Evolutionary conservation across 2,113 vertebrate species (phyloP), one percentile per base, ranked within the genome.

Genomic region (Lophura nycthemera): DNA sequence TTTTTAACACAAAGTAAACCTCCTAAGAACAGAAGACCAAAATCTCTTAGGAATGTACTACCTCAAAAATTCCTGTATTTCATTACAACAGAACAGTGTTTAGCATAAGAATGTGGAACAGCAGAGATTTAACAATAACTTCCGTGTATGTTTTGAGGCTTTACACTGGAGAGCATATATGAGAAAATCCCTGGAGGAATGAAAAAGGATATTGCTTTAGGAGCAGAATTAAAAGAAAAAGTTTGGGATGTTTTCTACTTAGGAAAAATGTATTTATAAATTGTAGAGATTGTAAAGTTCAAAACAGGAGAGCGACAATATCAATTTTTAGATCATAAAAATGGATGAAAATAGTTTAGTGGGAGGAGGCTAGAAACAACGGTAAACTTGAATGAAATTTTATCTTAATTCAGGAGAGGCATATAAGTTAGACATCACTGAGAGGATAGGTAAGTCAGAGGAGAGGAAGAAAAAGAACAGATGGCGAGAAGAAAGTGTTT

Each of bases 401-500:
- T 66, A 54, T 91, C 57, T 72, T 81, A 88, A 40, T 61, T 84
- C 25, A 29, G 32, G 59, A 95, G 77, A 91, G 47, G 11, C 60
- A 72, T 57, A 65, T 95, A 95, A 95, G 79, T 86, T 92, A 91
- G 94, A 91, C 59, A 91, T 94, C 85, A 93, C 70, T 74, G 70
- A 47, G 60, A 8, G 32, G 65, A 65, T 83, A 93, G 83, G 90
- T 52, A 88, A 95, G 73, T 92, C 73, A 96, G 87, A 95, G 82
- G 82, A 88, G n/a, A 91, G 89, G 87, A 82, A 86, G n/a, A n/a
- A 78, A 91, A 86, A 86, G 40, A 70, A 81, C 83, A 95, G 90
- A 92, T 92, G 95, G 93, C 4, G 3, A 86, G 34, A 90, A 89
- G 79, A 66, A 95, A 64, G 87, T 95, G 43, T 77, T 89, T 32